Base-by-base conservation (phyloP, 2,888 invertebrate genomes). In the Disparrhopalites patrizii region DNA sequence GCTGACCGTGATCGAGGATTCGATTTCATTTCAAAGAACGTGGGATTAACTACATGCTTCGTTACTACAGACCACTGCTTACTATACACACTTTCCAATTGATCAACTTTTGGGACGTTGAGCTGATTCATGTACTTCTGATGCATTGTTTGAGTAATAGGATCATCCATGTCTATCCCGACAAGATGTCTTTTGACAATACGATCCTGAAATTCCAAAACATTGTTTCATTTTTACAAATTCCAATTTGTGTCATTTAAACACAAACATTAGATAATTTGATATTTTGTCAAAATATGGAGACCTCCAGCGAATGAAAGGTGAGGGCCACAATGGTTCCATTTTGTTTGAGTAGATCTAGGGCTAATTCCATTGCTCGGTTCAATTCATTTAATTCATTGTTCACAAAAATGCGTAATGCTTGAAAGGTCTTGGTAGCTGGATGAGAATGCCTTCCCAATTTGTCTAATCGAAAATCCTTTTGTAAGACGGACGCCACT, bases 311-410 rank as follows among this genome's bases (percentile, higher is more conserved):
- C 0, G 94, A 94, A 80, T 96, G 95, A 79, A 96, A 97, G 15
- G 92, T 87, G 43, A 97, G 85, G 0, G 90, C 87, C 0, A 91
- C 87, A 67, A 96, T 78, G 67, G 86, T 82, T 0, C 96, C 96
- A 38, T 87, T 85, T 0, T 86, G 79, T 80, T 90, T 91, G 25
- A 97, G 82, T 77, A 86, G 90, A 77, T 83, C 66, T 64, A 87
- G 85, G 0, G 93, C 89, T 62, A 93, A 76, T 27, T 90, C 78
- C 79, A 97, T 85, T 0, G 87, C 95, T 78, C 90, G 91, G 81
- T 95, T 91, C 1, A 97, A 84, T 82, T 97, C 95, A 79, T 97
- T 97, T 0, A 97, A 81, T 81, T 97, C 97, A 79, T 97, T 91
- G 78, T 97, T 97, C 0, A 97, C 91, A 80, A 97, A 95, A 76